Conservation (phyloP, 2,113 vertebrate species). For the Mus spicilegus region DNA sequence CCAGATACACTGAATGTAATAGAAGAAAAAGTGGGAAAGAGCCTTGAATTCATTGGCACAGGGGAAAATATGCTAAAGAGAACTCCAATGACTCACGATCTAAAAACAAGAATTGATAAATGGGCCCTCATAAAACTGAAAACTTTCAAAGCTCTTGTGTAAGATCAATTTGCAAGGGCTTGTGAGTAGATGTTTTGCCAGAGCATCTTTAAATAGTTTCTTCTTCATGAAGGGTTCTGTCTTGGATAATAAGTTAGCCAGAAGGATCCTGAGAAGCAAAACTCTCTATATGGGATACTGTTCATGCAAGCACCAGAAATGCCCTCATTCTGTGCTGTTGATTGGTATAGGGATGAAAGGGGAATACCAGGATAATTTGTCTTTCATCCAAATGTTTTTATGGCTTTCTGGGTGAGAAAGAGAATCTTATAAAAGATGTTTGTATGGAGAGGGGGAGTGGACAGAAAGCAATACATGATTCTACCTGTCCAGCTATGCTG, state of each 20-base stretch:
- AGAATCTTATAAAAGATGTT: not conserved
- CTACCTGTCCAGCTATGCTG: not conserved
- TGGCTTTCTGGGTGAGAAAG: not conserved
- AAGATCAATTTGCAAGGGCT: not conserved
- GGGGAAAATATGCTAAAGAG: too few species aligned
- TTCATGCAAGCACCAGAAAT: not conserved
- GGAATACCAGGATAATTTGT: too few species aligned
- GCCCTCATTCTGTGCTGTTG: not conserved
- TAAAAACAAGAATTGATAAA: too few species aligned
- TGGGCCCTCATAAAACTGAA: too few species aligned
- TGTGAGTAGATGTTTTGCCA: not conserved
- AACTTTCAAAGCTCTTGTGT: not conserved
- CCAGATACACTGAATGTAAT: too few species aligned
- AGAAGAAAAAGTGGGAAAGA: too few species aligned
- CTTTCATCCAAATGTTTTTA: not conserved
- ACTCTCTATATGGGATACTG: not conserved
- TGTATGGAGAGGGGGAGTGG: not conserved
- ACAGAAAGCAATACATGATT: not conserved
- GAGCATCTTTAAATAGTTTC: not conserved
- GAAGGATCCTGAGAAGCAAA: not conserved
- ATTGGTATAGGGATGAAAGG: not conserved
- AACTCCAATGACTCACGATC: too few species aligned
- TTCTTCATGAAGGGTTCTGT: not conserved
- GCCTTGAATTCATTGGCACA: too few species aligned
- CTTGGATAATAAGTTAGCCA: not conserved